A percentile compares a stretch with the other conserved stretches of the same genome.
Conservation (phyloP, 2,797 vertebrate species). For the Caiman crocodilus region DNA sequence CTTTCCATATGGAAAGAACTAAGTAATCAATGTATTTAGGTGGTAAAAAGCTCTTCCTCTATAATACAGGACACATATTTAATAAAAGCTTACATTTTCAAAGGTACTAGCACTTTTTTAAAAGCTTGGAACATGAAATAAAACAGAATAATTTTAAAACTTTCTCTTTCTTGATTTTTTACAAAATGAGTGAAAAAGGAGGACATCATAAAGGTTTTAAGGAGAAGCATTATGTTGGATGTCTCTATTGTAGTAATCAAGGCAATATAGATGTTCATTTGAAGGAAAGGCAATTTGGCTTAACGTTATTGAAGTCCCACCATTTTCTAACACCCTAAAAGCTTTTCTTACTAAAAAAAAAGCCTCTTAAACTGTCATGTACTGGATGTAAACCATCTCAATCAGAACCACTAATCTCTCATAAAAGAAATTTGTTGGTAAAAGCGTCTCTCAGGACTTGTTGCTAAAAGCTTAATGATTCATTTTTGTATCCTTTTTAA, state of each 20-base stretch:
- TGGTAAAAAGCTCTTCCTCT: conserved; percentile 26
- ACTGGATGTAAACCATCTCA: conserved; percentile 18
- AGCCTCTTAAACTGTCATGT: conserved; percentile 41
- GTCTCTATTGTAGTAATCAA: background rate
- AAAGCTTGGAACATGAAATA: conserved; percentile 46
- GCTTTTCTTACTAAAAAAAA: conserved; percentile 27
- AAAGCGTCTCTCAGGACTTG: conserved; percentile 26
- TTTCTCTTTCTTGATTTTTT: background rate
- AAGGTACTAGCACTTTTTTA: conserved; percentile 37
- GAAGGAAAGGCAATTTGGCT: conserved; percentile 33
- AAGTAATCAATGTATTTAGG: background rate
- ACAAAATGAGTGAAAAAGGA: background rate
- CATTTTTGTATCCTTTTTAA: conserved; percentile 23
- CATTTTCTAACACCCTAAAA: conserved; percentile 47
- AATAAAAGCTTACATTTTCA: conserved; percentile 13
- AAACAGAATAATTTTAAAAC: conserved; percentile 21
- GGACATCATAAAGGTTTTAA: background rate
- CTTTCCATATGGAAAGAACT: background rate
- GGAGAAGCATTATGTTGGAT: background rate
- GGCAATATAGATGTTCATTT: background rate
- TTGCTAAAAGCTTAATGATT: conserved; percentile 34
- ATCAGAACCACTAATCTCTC: background rate
- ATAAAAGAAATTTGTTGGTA: background rate
- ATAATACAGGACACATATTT: conserved; percentile 18
- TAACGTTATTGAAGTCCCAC: background rate